A percentile compares a stretch with the other conserved stretches of the same genome.
Conservation (phyloP, 2,797 vertebrate species). For the Sebastes steindachneri region DNA sequence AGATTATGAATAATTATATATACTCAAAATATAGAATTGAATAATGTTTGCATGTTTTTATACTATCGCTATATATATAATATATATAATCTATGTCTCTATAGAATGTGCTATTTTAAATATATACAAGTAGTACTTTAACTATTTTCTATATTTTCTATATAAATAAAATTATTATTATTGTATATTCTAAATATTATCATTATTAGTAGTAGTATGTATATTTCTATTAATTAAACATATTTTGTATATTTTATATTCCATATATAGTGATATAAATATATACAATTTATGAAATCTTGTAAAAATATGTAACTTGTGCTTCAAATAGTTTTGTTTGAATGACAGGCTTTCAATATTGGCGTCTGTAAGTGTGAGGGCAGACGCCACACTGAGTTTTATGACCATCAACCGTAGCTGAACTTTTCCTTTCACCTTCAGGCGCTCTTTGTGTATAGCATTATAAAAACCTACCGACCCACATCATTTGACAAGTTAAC, state of each 20-base stretch:
- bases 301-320: not conserved
- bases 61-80: not conserved
- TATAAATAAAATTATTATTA: not conserved
- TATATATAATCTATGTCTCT: not conserved
- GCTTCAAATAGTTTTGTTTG: not conserved
- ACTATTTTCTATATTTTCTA: not conserved
- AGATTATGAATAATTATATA: not conserved
- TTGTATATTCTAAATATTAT: not conserved
- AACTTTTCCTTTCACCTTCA: constrained; percentile 27
- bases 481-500: not conserved
- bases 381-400: not conserved
- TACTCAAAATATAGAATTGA: not conserved
- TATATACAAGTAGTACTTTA: not conserved
- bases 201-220: not conserved
- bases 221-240: not conserved
- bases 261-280: too few relatives aligned
- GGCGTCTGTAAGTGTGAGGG: not conserved
- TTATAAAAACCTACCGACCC: not conserved
- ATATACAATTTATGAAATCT: too few relatives aligned
- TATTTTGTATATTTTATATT: too few relatives aligned
- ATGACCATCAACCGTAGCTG: not conserved
- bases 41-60: not conserved
- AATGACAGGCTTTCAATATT: not conserved
- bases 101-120: not conserved
- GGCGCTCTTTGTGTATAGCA: not conserved